Percentiles rank a stretch among this genome's conserved stretches.
These are phyloP conservation scores for Drosophila watanabei DNA, from an alignment of 1,140 invertebrate genomes.

Conservation along the genomic window DNA sequence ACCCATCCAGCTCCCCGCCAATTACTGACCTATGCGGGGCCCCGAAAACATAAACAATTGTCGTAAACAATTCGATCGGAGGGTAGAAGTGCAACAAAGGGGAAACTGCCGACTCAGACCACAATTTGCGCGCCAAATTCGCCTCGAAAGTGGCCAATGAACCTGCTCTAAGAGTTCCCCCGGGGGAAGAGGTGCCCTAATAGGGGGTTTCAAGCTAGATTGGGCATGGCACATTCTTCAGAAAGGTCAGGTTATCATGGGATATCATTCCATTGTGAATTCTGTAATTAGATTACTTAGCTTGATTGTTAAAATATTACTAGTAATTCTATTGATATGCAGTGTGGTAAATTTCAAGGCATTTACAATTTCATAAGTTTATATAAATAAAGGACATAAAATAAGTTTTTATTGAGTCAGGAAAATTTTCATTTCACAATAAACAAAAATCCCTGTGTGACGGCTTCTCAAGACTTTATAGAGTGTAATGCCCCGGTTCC, in stretches of 20 bases:
- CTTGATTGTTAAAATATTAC: neutral
- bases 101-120: conserved; percentile 24
- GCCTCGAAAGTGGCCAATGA: conserved; percentile 69
- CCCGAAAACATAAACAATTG: conserved; percentile 59
- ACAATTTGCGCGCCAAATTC: conserved; percentile 73
- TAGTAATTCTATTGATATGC: neutral
- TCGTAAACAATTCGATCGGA: conserved; percentile 34
- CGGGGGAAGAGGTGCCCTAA: neutral
- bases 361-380: neutral
- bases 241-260: conserved; percentile 6
- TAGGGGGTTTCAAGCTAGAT: conserved; percentile 21
- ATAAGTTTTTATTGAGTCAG: neutral
- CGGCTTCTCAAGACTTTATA: neutral
- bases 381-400: too few species aligned
- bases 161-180: conserved; percentile 23
- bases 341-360: neutral
- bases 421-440: conserved; percentile 3
- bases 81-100: conserved; percentile 25
- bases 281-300: neutral
- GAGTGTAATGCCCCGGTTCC: neutral
- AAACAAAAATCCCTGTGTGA: neutral
- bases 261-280: neutral
- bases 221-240: neutral
- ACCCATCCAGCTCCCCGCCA: conserved; percentile 39
- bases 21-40: conserved; percentile 75